These are phyloP conservation scores for Thamnaconus septentrionalis DNA, from an alignment of 2,113 vertebrate species.

Conservation along the genomic window DNA sequence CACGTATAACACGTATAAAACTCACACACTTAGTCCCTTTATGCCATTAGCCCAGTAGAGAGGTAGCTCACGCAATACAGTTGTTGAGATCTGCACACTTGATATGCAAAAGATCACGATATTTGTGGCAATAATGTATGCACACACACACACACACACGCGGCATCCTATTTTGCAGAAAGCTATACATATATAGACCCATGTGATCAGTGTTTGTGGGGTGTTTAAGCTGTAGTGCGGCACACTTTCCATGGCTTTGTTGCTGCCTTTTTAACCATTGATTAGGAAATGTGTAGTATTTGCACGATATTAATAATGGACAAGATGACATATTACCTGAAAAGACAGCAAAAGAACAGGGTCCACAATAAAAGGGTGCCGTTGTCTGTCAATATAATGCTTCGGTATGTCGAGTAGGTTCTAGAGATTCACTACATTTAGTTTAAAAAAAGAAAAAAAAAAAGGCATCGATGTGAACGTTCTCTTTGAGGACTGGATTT, in stretches of 20 bases:
- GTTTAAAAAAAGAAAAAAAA: not conserved
- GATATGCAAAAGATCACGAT: constrained; percentile 79
- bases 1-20: constrained; percentile 29
- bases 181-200: constrained; percentile 42
- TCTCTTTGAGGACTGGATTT: constrained; percentile 10
- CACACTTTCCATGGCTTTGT: constrained; percentile 42
- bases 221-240: constrained; percentile 35
- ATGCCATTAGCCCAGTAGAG: constrained; percentile 64
- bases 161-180: constrained; percentile 51
- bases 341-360: constrained; percentile 1
- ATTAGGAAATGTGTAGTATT: constrained; percentile 24
- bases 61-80: constrained; percentile 73
- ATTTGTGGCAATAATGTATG: constrained; percentile 78
- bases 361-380: not conserved
- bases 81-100: constrained; percentile 64
- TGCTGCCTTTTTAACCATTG: constrained; percentile 31
- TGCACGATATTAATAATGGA: constrained; percentile 19
- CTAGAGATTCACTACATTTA: not conserved
- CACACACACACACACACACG: constrained; percentile 37
- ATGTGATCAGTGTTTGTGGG: constrained; percentile 53
- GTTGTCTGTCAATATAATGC: not conserved
- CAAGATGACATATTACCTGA: constrained; percentile 14
- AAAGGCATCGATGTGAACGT: constrained; percentile 14
- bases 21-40: constrained; percentile 63
- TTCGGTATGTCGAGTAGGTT: constrained; percentile 4